Evolutionary conservation across 2,888 invertebrate species (phyloP), one percentile per base, ranked within the genome.

Genomic region (Sialis lutaria): DNA sequence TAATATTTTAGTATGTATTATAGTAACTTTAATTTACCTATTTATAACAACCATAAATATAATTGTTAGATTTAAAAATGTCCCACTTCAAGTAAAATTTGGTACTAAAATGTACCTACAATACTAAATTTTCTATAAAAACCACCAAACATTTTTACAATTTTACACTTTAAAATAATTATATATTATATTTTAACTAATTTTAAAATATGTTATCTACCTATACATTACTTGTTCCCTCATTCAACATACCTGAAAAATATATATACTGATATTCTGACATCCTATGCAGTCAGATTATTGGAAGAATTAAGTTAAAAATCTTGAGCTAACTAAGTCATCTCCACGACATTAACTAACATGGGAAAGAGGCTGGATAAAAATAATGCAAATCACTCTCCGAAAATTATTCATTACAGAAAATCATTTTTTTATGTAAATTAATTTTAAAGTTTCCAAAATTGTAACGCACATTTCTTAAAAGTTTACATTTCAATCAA

Each of bases 211-310:
- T 30, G 10, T 22, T 42, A 34, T 45, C 56, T 60, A 61, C 55
- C 62, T 63, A 22, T 22, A 63, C 62, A 58, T 50, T 60, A 61
- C 62, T 63, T 64, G 64, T 62, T 64, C 64, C 64, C 64, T 56
- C 60, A 58, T 63, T 64, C 64, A 62, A 63, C 63, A 59, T 63
- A 63, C 61, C 64, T 62, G 63, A 63, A 61, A 58, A 60, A 45
- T 31, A 12, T 59, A 59, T 58, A 60, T 60, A 60, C 56, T 59
- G 58, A 58, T 58, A 58, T 57, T 46, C 46, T 49, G 49, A 46
- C 49, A 22, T 22, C 22, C 22, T 46, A 48, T 40, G 48, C 40
- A 12, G 39, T 43, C 33, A 42, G 45, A 39, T 32, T 42, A 40
- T 39, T 47, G 48, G 50, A 48, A 48, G 50, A 48, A 42, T 44